phyloP scores from a whole-genome alignment of 2,113 vertebrate genomes.

The Electrona antarctica region DNA sequence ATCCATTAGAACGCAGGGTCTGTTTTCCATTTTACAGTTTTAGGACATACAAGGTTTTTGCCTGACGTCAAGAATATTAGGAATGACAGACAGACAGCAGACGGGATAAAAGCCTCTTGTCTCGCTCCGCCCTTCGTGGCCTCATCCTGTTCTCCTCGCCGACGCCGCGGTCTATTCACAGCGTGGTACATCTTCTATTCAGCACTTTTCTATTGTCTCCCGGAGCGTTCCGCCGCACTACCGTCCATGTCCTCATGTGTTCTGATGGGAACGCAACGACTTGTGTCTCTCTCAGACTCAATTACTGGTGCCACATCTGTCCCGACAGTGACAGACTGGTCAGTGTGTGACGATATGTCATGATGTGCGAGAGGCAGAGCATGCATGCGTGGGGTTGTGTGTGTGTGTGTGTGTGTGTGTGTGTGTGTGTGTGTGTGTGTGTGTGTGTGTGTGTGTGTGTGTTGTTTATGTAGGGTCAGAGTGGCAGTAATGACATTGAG shows the following conservation, averaged over 20 bases:
- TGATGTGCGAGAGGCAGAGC: no score
- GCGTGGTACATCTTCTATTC: constrained; percentile 29
- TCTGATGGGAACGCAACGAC: constrained; percentile 53
- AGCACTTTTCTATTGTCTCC: constrained; percentile 44
- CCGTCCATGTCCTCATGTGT: neutral
- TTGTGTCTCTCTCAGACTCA: constrained; percentile 65
- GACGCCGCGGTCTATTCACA: constrained; percentile 22
- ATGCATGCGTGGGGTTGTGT: neutral
- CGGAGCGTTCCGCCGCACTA: constrained; percentile 31
- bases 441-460: constrained; percentile 22
- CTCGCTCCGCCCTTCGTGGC: neutral
- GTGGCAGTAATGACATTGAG: constrained; percentile 54
- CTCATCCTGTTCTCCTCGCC: constrained; percentile 15
- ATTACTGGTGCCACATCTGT: constrained; percentile 70
- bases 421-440: constrained; percentile 18
- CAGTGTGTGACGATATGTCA: neutral
- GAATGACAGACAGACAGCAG: neutral
- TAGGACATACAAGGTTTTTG: neutral
- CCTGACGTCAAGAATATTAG: neutral
- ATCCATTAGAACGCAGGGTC: no score
- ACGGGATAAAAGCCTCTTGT: neutral
- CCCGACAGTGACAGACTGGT: constrained; percentile 69
- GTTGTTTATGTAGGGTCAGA: constrained; percentile 1
- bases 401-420: constrained; percentile 25
- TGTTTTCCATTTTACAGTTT: no score